Conservation (phyloP, 2,797 vertebrate genomes). For the Falco berigora region DNA sequence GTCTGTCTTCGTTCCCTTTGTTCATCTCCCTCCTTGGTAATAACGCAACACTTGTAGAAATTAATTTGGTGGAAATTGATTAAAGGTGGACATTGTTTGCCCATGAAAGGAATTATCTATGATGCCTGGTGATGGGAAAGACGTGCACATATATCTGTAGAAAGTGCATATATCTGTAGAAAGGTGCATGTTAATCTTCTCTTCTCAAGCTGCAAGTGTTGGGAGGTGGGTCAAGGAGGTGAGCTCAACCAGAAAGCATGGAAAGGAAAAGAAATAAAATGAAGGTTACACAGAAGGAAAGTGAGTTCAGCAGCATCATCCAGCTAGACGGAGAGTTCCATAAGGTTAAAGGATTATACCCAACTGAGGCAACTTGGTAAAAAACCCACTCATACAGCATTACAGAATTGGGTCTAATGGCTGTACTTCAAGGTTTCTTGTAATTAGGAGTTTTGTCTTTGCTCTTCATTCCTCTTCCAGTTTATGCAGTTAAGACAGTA, state of each 20-base stretch:
- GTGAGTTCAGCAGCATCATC: background rate
- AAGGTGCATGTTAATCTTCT: background rate
- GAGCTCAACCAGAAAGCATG: background rate
- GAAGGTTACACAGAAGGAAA: background rate
- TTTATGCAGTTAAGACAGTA: background rate
- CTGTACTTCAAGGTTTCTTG: background rate
- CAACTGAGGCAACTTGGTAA: background rate
- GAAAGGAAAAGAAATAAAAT: background rate
- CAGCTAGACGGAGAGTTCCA: background rate
- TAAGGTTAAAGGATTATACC: background rate
- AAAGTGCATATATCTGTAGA: background rate
- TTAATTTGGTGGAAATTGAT: slow-evolving; percentile 60
- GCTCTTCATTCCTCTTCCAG: background rate
- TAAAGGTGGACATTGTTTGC: slow-evolving; percentile 23
- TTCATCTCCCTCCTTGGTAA: slow-evolving; percentile 41
- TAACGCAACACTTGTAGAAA: slow-evolving; percentile 42
- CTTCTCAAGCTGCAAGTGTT: background rate
- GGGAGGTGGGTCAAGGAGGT: background rate
- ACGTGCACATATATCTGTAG: too few relatives aligned
- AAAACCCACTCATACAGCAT: rapidly evolving
- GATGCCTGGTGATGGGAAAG: background rate
- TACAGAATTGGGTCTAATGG: background rate
- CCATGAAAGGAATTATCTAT: background rate
- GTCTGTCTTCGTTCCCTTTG: background rate
- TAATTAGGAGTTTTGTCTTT: background rate